Percentiles rank a stretch among this genome's conserved stretches.
Conservation (phyloP, 2,888 invertebrate genomes). For the Adelognathus sp. region DNA sequence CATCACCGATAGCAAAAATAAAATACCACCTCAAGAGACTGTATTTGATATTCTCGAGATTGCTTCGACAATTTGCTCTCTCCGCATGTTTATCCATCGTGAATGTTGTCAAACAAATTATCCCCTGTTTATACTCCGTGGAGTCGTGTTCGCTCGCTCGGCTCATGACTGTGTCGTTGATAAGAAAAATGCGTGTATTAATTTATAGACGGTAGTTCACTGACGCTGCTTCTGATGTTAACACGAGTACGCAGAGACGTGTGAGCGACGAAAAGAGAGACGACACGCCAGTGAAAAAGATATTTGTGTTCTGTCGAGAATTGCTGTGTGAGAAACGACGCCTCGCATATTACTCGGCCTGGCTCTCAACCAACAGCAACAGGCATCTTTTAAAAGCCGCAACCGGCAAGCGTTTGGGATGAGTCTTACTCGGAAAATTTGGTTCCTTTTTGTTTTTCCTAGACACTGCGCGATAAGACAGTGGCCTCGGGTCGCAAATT, state of each 20-base stretch:
- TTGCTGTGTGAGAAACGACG: slow-evolving; percentile 10
- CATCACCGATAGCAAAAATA: too few relatives aligned
- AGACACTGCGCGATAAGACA: slow-evolving; percentile 31
- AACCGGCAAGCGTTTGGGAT: not conserved
- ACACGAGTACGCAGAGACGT: not conserved
- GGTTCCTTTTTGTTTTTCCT: slow-evolving; percentile 47
- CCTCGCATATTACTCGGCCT: slow-evolving; percentile 63
- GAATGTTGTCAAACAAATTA: not conserved
- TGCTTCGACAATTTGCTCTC: not conserved
- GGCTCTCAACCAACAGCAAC: slow-evolving; percentile 71
- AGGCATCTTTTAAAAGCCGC: slow-evolving; percentile 67
- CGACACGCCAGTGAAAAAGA: slow-evolving; percentile 48
- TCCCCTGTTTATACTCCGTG: not conserved
- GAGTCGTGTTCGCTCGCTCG: not conserved
- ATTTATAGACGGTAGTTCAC: not conserved
- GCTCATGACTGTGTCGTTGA: not conserved
- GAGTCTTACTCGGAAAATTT: slow-evolving; percentile 60
- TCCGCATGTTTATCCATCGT: not conserved
- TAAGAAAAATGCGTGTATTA: not conserved
- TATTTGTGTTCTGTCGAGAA: slow-evolving; percentile 64
- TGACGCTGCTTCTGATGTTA: not conserved
- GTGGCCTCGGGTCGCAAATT: slow-evolving; percentile 15
- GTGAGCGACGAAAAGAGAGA: not conserved
- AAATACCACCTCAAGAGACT: too few relatives aligned
- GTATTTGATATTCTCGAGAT: too few relatives aligned